Evolutionary conservation across 2,888 invertebrate genomes (phyloP), one percentile per base, ranked within the genome.

Genomic region (Miltochrista miniata): DNA sequence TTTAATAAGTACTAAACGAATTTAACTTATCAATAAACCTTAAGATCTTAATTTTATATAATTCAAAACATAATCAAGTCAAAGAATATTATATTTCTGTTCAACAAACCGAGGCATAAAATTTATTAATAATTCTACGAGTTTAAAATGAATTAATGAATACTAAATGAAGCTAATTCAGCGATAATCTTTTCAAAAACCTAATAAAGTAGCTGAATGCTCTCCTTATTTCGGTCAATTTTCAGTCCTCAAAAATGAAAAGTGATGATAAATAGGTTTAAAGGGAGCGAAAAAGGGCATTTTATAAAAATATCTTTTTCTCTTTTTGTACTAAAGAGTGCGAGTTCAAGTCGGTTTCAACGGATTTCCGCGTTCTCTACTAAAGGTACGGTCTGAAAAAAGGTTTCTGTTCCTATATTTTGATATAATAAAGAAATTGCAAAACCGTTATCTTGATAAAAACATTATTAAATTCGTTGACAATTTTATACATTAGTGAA

Each of bases 211-310:
- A 47, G 41, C 45, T 29, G 36, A 68, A 50, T 61, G 33, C 29
- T 42, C 52, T 61, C 5, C 36, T 36, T 45, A 63, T 54, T 51
- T 50, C 46, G 41, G 62, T 59, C 42, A 55, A 54, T 58, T 54
- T 57, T 53, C 55, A 52, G 57, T 50, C 35, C 53, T 24, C 47
- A 56, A 62, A 67, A 68, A 47, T 53, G 43, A 59, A 64, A 36
- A 46, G 51, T 57, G 61, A 69, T 75, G 76, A 74, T 74, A 78
- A 76, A 79, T 77, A 73, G 74, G 67, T 78, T 76, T 74, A 66
- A 72, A 72, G 59, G 57, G 51, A 64, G 56, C 63, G 57, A 63
- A 52, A 51, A 61, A 65, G 61, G 62, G 54, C 63, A 61, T 59
- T 70, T 68, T 69, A 73, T 68, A 65, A 66, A 69, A 74, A 70